These are phyloP conservation scores for Tetheella fluctuosa DNA, from an alignment of 2,888 invertebrate genomes.

Conservation along the genomic window DNA sequence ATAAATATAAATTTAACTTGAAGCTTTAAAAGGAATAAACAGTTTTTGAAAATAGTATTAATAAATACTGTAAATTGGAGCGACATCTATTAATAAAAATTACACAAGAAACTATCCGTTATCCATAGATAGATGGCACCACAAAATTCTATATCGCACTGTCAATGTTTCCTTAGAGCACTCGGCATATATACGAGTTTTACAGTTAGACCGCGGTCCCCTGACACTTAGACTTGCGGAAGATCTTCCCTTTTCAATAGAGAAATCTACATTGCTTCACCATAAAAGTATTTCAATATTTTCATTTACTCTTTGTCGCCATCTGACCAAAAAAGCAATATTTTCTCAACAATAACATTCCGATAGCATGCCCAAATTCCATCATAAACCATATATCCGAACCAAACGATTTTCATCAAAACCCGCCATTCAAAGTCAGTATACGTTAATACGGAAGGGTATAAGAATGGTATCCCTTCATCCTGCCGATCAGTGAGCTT, in stretches of 20 bases:
- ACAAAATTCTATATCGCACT: too few species aligned
- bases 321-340: background rate
- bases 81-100: too few species aligned
- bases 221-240: too few species aligned
- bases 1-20: slow-evolving; percentile 22
- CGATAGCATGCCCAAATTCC: background rate
- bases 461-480: slow-evolving; percentile 11
- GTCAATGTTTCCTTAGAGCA: too few species aligned
- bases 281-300: background rate
- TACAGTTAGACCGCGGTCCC: too few species aligned
- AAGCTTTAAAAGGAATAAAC: background rate
- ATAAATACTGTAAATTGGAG: too few species aligned
- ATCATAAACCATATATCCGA: background rate
- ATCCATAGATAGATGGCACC: too few species aligned
- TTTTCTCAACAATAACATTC: background rate
- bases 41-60: too few species aligned
- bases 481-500: slow-evolving; percentile 5
- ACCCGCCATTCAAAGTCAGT: background rate
- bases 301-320: background rate
- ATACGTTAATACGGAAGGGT: slow-evolving; percentile 9
- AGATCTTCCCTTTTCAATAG: too few species aligned
- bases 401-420: slow-evolving; percentile 5
- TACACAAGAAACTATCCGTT: too few species aligned
- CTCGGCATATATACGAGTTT: too few species aligned
- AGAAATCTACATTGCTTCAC: too few species aligned